These are phyloP conservation scores for Anadara kagoshimensis DNA, from an alignment of 1,140 invertebrate species.

Conservation along the genomic window DNA sequence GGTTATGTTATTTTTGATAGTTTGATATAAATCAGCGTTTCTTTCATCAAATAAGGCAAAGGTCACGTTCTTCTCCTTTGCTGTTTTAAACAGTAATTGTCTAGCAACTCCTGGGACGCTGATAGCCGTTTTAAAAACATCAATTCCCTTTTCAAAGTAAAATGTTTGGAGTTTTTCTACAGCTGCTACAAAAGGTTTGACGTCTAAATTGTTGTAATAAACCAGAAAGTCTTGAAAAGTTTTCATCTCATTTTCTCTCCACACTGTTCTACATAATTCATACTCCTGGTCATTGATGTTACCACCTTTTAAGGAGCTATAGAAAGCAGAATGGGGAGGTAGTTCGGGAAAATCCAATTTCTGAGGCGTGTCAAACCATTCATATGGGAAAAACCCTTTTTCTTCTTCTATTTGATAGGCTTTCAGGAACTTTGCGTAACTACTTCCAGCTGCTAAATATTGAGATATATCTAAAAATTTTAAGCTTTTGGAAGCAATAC, in stretches of 20 bases:
- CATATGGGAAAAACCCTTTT: slow-evolving; percentile 46
- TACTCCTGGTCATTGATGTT: slow-evolving; percentile 19
- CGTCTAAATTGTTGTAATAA: slow-evolving; percentile 43
- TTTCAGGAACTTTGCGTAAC: slow-evolving; percentile 41
- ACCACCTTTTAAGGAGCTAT: slow-evolving; percentile 7
- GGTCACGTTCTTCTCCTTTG: too few species aligned
- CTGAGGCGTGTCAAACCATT: slow-evolving; percentile 24
- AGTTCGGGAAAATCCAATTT: slow-evolving; percentile 28
- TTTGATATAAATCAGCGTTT: too few species aligned
- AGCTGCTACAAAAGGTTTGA: slow-evolving; percentile 26
- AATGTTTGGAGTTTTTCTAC: slow-evolving; percentile 14
- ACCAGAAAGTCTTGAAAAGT: slow-evolving; percentile 23
- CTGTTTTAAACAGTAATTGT: slow-evolving; percentile 1
- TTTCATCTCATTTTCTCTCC: slow-evolving; percentile 39
- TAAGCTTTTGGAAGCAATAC: slow-evolving; percentile 20
- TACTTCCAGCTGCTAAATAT: slow-evolving; percentile 41
- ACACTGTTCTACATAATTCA: slow-evolving; percentile 21
- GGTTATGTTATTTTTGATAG: too few species aligned
- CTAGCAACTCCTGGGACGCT: slow-evolving; percentile 30
- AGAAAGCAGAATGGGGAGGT: slow-evolving; percentile 9
- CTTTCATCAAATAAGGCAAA: too few species aligned
- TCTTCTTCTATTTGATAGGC: slow-evolving; percentile 38
- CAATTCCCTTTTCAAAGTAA: slow-evolving; percentile 34
- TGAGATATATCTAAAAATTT: slow-evolving; percentile 32
- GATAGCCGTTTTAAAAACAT: slow-evolving; percentile 38